Evolutionary conservation across 1,140 invertebrate genomes (phyloP), one percentile per base, ranked within the genome.

Genomic region (Bombus vancouverensis): DNA sequence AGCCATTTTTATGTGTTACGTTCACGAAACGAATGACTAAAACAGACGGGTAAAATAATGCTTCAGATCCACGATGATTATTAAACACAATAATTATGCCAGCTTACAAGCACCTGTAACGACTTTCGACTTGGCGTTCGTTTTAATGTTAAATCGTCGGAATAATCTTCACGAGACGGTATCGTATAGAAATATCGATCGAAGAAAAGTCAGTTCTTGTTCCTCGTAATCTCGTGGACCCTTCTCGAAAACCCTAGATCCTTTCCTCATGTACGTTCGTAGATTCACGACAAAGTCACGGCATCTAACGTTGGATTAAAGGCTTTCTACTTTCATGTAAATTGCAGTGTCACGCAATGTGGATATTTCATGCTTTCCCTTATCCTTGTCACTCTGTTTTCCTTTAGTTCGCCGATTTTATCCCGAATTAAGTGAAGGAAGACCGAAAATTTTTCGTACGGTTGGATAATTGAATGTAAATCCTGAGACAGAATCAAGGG

Each of bases 261-360:
- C 34, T 42, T 81, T 53, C 44, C 39, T 42, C 37, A 25, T 65
- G 83, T 66, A 65, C 32, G 44, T 47, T 44, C 15, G 32, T 25
- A n/a, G 37, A 76, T 71, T 78, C 68, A 32, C 72, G 84, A 83
- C 76, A 81, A 83, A 89, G 84, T 87, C 88, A 89, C 34, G 81
- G 77, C 85, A 88, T 87, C 76, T 88, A 76, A 72, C 66, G 42
- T 42, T 65, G 62, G 75, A 89, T 89, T 89, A 89, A 89, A 73
- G 87, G 71, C 88, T 68, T 83, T 59, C 78, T 62, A 66, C 73
- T 72, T 57, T 73, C 72, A 88, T 75, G 81, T 89, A 86, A 89
- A 89, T 87, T 87, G 76, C 88, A 89, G 57, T 74, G 85, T 89
- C 88, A 89, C 87, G 88, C 88, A 78, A 89, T 80, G 42, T 65